Conservation (phyloP, 2,888 invertebrate species). For the Elysia crispata region DNA sequence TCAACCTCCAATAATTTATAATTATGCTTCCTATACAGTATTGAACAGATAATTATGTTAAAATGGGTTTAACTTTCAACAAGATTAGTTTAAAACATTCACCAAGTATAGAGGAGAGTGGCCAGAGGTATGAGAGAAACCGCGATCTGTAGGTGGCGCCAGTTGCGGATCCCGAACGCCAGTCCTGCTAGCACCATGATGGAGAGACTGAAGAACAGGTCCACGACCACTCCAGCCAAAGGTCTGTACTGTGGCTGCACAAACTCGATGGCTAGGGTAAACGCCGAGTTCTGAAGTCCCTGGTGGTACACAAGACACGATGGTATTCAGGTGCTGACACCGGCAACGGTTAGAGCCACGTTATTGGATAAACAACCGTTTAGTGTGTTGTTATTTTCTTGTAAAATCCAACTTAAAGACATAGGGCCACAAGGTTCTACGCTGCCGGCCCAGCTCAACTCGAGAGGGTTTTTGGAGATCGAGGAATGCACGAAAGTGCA, state of each 20-base stretch:
- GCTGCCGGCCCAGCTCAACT: no score
- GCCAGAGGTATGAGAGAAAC: constrained; percentile 79
- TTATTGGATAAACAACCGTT: not conserved
- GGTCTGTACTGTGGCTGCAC: constrained; percentile 79
- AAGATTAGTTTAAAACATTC: no score
- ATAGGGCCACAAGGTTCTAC: no score
- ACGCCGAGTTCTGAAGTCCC: constrained; percentile 80
- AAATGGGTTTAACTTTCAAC: no score
- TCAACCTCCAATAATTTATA: no score
- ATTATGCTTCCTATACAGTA: no score
- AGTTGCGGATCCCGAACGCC: constrained; percentile 79
- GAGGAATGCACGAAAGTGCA: no score
- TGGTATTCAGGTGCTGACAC: not conserved
- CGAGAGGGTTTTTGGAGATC: no score
- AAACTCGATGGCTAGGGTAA: constrained; percentile 79
- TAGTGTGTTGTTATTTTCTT: no score
- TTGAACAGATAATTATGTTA: not conserved
- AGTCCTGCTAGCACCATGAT: constrained; percentile 78
- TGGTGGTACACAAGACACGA: constrained; percentile 45
- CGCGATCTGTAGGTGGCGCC: constrained; percentile 80
- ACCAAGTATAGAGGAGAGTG: constrained; percentile 78
- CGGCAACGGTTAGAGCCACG: not conserved
- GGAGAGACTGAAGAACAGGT: constrained; percentile 79
- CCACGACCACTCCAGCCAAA: constrained; percentile 78
- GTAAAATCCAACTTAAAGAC: no score